phyloP scores from a whole-genome alignment of 1,140 invertebrate genomes.

The Rhopalosiphum maidis region DNA sequence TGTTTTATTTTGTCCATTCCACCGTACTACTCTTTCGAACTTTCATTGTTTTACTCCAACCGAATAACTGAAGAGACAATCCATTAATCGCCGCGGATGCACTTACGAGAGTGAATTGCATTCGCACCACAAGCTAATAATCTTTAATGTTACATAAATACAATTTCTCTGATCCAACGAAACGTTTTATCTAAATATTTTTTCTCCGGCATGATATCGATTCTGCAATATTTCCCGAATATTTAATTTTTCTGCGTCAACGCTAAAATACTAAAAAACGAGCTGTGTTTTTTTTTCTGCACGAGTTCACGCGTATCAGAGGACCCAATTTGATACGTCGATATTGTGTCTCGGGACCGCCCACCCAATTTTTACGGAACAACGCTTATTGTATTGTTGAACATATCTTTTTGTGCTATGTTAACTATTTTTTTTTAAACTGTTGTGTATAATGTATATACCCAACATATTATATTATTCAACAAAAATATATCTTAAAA shows the following conservation, averaged over 20 bases:
- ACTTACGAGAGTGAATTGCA: not conserved
- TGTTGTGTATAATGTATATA: not conserved
- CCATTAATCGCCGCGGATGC: not conserved
- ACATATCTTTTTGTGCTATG: not conserved
- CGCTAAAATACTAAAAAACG: not conserved
- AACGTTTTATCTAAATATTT: not conserved
- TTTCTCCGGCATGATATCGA: not conserved
- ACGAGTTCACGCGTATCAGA: too few species aligned
- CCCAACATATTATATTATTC: too few species aligned
- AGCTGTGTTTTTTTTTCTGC: not conserved
- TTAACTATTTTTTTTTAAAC: not conserved
- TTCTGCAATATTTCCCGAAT: not conserved
- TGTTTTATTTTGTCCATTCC: not conserved
- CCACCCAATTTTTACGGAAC: not conserved
- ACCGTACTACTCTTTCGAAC: not conserved
- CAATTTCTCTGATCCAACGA: not conserved
- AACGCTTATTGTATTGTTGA: not conserved
- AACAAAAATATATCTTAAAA: not conserved
- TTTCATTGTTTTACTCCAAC: not conserved
- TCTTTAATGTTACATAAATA: not conserved
- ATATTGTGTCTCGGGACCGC: too few species aligned
- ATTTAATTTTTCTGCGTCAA: not conserved
- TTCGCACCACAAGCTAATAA: not conserved
- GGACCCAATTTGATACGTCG: too few species aligned
- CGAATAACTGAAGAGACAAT: not conserved